A percentile compares a stretch with the other conserved stretches of the same genome.
These are phyloP conservation scores for Noctua comes DNA, from an alignment of 2,888 invertebrate species.

Conservation along the genomic window DNA sequence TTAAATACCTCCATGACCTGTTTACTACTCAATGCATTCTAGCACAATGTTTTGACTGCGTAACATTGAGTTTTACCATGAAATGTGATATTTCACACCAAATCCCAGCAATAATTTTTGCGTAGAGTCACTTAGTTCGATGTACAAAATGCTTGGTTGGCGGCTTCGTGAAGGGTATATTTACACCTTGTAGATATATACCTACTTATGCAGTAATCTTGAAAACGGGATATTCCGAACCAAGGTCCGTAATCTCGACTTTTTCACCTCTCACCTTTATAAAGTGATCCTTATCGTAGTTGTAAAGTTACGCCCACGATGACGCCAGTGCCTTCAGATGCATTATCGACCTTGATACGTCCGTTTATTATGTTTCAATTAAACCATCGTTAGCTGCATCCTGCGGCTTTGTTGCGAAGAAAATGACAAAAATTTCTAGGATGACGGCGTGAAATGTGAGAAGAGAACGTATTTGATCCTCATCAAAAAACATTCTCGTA, in stretches of 20 bases:
- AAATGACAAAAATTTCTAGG: not conserved
- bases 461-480: not conserved
- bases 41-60: too few species aligned
- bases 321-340: slow-evolving; percentile 39
- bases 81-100: too few species aligned
- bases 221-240: slow-evolving; percentile 3
- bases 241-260: not conserved
- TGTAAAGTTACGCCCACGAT: slow-evolving; percentile 39
- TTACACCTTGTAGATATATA: not conserved
- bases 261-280: slow-evolving; percentile 40
- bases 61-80: too few species aligned
- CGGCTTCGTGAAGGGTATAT: too few species aligned
- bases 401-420: slow-evolving; percentile 10
- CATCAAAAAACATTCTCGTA: not conserved
- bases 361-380: slow-evolving; percentile 31
- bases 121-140: too few species aligned
- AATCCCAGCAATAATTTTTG: too few species aligned
- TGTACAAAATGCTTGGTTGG: too few species aligned
- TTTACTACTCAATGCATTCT: too few species aligned
- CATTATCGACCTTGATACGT: slow-evolving; percentile 40
- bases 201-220: not conserved
- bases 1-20: too few species aligned
- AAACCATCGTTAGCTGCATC: slow-evolving; percentile 7
- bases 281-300: slow-evolving; percentile 33
- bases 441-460: not conserved